Percentiles rank a stretch among this genome's conserved stretches.
These are phyloP conservation scores for Mizuhopecten yessoensis DNA, from an alignment of 1,140 invertebrate species.

Conservation along the genomic window DNA sequence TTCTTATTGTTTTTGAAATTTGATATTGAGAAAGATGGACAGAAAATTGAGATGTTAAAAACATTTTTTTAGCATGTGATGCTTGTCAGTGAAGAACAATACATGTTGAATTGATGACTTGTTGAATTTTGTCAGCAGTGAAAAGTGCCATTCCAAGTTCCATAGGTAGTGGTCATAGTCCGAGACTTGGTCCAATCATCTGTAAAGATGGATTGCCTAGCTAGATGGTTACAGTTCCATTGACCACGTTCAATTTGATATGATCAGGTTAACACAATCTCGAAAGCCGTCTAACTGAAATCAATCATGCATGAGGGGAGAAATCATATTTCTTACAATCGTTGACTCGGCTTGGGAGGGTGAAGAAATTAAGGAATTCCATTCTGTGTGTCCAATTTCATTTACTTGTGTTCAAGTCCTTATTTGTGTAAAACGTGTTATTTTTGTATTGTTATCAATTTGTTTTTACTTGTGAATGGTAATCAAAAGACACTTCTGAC, in stretches of 20 bases:
- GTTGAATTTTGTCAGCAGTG: background rate
- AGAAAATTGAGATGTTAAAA: background rate
- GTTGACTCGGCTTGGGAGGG: background rate
- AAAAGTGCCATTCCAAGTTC: background rate
- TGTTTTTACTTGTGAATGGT: background rate
- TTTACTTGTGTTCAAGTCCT: too few relatives aligned
- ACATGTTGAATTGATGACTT: background rate
- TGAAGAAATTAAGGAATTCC: background rate
- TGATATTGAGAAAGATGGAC: background rate
- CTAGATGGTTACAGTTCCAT: background rate
- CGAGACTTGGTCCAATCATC: background rate
- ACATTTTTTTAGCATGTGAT: background rate
- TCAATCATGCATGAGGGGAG: background rate
- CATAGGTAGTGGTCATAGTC: background rate
- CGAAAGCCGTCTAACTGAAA: background rate
- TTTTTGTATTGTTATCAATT: background rate
- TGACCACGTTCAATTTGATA: background rate
- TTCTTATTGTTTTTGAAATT: background rate
- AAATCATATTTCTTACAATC: background rate
- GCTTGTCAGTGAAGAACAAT: background rate
- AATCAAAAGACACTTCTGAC: background rate
- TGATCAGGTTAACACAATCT: background rate
- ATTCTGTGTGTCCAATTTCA: background rate
- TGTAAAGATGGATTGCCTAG: background rate
- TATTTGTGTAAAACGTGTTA: too few relatives aligned